Base-by-base conservation (phyloP, 2,113 vertebrate genomes). In the Neolamprologus sp. region DNA sequence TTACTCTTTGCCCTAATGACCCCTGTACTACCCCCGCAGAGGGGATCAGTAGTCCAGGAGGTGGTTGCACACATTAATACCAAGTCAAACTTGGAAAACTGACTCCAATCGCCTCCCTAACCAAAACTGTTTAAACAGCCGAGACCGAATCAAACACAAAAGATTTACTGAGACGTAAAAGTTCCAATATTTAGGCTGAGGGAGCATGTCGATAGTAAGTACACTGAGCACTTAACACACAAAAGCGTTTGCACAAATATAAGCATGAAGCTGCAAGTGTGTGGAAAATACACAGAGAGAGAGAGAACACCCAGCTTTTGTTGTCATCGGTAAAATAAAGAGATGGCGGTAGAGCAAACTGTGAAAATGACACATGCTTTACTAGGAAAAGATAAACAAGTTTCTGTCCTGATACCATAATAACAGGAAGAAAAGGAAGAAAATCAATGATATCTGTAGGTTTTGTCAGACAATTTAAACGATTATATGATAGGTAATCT, bases 41-140 rank as follows among this genome's bases (percentile, higher is more conserved):
- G 65, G 11, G 71, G 68, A 91, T 92, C 91, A 89, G 86, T 92
- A 88, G 82, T 55, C 21, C 12, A 17, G 68, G 68, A n/a, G 35
- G 19, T 3, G 2, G 26, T 16, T 19, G 55, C n/a, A 28, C 42
- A 10, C 40, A 31, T 45, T 63, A 16, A 83, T 80, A 57, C 45
- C 58, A 13, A 53, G 28, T 75, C 51, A 55, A 47, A 16, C 51
- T 57, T 78, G 53, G 2, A 2, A 63, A 73, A 86, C 37, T 73
- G 23, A 45, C 12, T 45, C 31, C 11, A 71, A 23, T 57, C 14
- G 19, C 14, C 16, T 35, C 31, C 23, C 11, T 45, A 17, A 9
- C 4, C 47, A 12, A 78, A 80, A 73, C 75, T 68, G 31, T 75
- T 85, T 42, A 75, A 82, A 89, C 86, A 85, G 11, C 5, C 10